phyloP scores from a whole-genome alignment of 2,888 invertebrate species.

The Oeneis ivallda region DNA sequence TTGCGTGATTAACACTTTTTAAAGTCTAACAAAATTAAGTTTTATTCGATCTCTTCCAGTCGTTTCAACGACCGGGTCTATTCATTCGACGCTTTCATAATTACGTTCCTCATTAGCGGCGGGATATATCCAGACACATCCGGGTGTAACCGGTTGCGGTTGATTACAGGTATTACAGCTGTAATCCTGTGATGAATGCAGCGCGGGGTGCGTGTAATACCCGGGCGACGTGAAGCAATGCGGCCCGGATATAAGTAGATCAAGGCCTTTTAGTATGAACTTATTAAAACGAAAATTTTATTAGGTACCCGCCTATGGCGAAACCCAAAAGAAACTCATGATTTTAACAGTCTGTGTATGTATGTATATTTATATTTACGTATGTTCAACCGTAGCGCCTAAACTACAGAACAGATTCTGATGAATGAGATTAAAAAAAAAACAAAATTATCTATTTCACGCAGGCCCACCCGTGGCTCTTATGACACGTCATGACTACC shows the following conservation, averaged over 20 bases:
- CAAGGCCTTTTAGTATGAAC: background rate
- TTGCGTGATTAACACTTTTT: too few species aligned
- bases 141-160: constrained; percentile 39
- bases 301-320: too few species aligned
- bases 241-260: constrained; percentile 9
- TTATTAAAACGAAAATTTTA: background rate
- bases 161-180: constrained; percentile 40
- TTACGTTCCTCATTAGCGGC: constrained; percentile 51
- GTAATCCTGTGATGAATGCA: constrained; percentile 41
- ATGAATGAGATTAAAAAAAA: too few species aligned
- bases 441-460: too few species aligned
- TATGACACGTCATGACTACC: too few species aligned
- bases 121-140: constrained; percentile 35
- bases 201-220: constrained; percentile 26
- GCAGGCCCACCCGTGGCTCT: too few species aligned
- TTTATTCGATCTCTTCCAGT: constrained; percentile 5
- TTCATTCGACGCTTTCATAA: constrained; percentile 44
- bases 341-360: too few species aligned
- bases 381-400: too few species aligned
- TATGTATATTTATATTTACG: too few species aligned
- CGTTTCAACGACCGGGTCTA: background rate
- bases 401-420: too few species aligned
- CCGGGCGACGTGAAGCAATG: constrained; percentile 20
- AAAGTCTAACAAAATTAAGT: constrained; percentile 1
- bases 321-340: too few species aligned